Evolutionary conservation across 2,113 vertebrate species (phyloP).

Genomic region (Mus pahari): DNA sequence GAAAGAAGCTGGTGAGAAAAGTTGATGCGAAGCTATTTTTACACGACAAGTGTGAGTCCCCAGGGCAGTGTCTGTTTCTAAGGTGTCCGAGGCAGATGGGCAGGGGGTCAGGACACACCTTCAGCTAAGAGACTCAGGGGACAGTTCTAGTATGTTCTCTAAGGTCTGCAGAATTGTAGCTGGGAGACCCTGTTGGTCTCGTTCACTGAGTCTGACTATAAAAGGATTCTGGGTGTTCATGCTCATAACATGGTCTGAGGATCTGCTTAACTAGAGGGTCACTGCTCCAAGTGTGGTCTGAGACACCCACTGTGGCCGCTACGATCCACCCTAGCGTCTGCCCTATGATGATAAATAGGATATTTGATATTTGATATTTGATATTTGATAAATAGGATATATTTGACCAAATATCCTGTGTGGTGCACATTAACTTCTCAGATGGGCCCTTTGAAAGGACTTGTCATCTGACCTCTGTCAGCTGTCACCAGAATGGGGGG

Average conservation of each 20-base stretch:
- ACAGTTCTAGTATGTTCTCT: not conserved
- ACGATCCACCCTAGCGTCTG: too few species aligned
- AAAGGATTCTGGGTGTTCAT: accelerated
- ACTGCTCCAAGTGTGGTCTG: not conserved
- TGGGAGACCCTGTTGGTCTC: not conserved
- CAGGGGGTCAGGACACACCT: not conserved
- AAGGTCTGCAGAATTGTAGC: not conserved
- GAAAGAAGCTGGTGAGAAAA: not conserved
- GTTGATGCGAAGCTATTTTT: not conserved
- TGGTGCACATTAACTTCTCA: not conserved
- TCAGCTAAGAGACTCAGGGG: too few species aligned
- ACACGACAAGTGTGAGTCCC: not conserved
- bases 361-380: not conserved
- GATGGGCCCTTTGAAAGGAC: not conserved
- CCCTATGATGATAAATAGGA: not conserved
- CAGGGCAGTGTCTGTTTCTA: not conserved
- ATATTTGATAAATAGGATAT: not conserved
- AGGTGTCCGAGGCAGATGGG: not conserved
- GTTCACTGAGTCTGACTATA: not conserved
- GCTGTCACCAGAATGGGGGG: not conserved
- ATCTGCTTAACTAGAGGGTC: not conserved
- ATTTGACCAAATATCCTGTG: not conserved
- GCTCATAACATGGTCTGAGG: not conserved
- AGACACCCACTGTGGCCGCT: not conserved
- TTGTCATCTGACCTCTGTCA: not conserved